phyloP scores from a whole-genome alignment of 2,888 invertebrate genomes.

The Campoplex capitator region DNA sequence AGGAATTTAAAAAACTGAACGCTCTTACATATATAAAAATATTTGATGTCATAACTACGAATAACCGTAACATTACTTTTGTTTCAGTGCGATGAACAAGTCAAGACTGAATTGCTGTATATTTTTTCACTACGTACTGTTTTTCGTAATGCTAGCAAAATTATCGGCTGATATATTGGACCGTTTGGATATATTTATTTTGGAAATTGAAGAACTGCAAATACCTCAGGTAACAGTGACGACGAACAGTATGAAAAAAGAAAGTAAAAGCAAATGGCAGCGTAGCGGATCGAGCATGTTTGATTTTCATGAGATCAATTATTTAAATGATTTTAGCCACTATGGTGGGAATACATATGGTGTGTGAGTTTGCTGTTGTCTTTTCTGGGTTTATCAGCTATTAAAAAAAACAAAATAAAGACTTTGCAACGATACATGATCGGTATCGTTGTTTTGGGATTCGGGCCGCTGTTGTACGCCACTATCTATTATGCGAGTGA shows the following conservation, averaged over 20 bases:
- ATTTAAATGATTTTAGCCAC: conserved; percentile 87
- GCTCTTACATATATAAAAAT: neutral
- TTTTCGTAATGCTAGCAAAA: conserved; percentile 96
- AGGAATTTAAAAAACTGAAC: neutral
- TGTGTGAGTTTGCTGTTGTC: conserved; percentile 93
- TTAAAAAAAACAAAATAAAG: conserved; percentile 92
- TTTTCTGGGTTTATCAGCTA: conserved; percentile 93
- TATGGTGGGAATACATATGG: conserved; percentile 98
- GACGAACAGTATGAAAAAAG: conserved; percentile 34
- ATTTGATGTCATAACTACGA: neutral
- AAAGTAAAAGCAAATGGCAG: neutral
- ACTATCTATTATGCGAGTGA: conserved; percentile 93
- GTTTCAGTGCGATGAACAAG: conserved; percentile 97
- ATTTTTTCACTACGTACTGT: conserved; percentile 96
- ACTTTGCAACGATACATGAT: conserved; percentile 92
- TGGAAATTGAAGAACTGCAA: conserved; percentile 96
- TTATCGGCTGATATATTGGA: conserved; percentile 96
- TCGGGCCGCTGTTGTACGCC: conserved; percentile 93
- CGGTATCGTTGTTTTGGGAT: conserved; percentile 91
- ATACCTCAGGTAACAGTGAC: conserved; percentile 89
- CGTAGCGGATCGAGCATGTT: neutral
- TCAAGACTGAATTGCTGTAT: conserved; percentile 97
- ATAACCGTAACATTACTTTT: neutral
- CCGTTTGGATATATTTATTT: conserved; percentile 95
- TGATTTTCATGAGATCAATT: conserved; percentile 46